Evolutionary conservation across 1,140 invertebrate species (phyloP).

Genomic region (Heliconius melpomene): DNA sequence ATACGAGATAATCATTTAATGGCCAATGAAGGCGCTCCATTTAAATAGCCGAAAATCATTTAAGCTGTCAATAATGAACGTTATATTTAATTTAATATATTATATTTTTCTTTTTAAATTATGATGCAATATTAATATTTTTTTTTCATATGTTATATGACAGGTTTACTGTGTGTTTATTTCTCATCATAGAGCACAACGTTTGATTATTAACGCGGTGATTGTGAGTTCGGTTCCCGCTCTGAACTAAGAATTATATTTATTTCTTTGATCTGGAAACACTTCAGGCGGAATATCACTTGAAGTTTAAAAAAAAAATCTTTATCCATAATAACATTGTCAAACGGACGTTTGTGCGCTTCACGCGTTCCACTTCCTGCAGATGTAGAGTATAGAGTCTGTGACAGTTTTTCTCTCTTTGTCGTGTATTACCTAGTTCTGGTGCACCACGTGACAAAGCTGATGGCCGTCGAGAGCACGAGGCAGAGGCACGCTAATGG

Average conservation of each 20-base stretch:
- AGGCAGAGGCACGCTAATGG: constrained; percentile 4
- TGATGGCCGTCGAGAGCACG: constrained; percentile 23
- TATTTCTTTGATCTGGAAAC: too few relatives aligned
- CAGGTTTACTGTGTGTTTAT: not conserved
- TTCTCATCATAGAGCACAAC: too few relatives aligned
- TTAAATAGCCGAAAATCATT: constrained; percentile 1
- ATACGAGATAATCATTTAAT: constrained; percentile 5
- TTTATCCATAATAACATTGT: constrained; percentile 22
- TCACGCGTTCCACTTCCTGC: constrained; percentile 38
- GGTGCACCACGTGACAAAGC: constrained; percentile 29
- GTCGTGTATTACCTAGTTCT: constrained; percentile 37
- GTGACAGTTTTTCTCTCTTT: constrained; percentile 35
- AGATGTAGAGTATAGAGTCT: constrained; percentile 1
- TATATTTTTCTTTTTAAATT: not conserved
- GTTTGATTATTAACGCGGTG: too few relatives aligned
- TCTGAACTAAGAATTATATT: too few relatives aligned
- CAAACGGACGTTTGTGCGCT: constrained; percentile 38
- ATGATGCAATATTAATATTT: not conserved
- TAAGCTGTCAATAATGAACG: not conserved
- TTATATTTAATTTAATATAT: not conserved
- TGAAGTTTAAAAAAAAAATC: not conserved
- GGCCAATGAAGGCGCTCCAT: not conserved
- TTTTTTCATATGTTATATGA: not conserved
- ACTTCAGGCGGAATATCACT: not conserved
- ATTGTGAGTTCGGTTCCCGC: too few relatives aligned